phyloP scores from a whole-genome alignment of 2,797 vertebrate species.

The Sebastes hubbsi region DNA sequence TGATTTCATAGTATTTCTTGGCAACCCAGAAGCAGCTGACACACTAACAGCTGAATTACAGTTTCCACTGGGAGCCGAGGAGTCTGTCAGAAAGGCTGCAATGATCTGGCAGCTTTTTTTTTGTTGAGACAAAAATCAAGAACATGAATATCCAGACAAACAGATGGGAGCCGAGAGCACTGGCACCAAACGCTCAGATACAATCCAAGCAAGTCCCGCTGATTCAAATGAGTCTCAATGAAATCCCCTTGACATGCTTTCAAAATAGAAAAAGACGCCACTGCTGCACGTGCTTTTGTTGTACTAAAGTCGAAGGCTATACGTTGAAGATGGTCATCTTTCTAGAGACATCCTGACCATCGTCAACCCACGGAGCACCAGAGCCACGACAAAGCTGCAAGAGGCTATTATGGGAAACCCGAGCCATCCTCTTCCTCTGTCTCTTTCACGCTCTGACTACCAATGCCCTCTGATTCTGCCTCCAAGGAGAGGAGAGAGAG shows the following conservation, averaged over 20 bases:
- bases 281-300: constrained; percentile 36
- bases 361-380: constrained; percentile 4
- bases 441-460: constrained; percentile 39
- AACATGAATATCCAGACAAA: not conserved
- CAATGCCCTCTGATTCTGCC: constrained; percentile 45
- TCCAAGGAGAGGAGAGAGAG: constrained; percentile 26
- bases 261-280: not conserved
- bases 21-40: not conserved
- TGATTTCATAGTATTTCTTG: not conserved
- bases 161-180: not conserved
- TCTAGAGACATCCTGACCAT: constrained; percentile 3
- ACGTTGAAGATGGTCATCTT: not conserved
- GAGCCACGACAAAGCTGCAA: constrained; percentile 25
- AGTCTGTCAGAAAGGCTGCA: not conserved
- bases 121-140: not conserved
- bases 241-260: constrained; percentile 39
- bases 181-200: not conserved
- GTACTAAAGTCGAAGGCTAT: not conserved
- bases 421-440: constrained; percentile 49
- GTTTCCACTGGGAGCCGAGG: not conserved
- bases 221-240: constrained; percentile 3
- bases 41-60: not conserved
- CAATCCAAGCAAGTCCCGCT: not conserved
- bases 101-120: not conserved
- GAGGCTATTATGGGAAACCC: constrained; percentile 49